phyloP scores from a whole-genome alignment of 2,888 invertebrate genomes.

The Brenthis ino region DNA sequence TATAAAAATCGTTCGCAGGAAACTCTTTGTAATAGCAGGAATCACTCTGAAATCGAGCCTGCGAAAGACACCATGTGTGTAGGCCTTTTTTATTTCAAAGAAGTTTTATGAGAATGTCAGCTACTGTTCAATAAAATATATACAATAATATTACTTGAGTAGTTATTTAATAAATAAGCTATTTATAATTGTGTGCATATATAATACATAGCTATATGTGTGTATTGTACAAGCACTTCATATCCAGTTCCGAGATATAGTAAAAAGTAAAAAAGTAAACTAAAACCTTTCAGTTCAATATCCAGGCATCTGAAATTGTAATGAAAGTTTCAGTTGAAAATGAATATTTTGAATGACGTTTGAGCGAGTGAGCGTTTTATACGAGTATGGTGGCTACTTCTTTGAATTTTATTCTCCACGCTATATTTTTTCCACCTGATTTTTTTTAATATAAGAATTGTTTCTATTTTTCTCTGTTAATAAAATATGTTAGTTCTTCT shows the following conservation, averaged over 20 bases:
- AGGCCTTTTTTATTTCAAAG: too few species aligned
- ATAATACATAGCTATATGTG: background rate
- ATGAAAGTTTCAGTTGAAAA: slow-evolving; percentile 2
- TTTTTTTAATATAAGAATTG: too few species aligned
- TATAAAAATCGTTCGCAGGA: too few species aligned
- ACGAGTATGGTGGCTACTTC: background rate
- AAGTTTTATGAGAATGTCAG: too few species aligned
- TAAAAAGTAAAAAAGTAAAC: slow-evolving; percentile 12
- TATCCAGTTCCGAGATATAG: background rate
- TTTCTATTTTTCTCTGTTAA: too few species aligned
- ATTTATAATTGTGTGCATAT: background rate
- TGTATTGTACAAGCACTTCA: background rate
- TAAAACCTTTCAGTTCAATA: slow-evolving; percentile 1
- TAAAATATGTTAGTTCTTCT: too few species aligned
- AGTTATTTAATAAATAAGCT: too few species aligned
- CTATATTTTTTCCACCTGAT: background rate
- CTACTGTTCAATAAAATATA: too few species aligned
- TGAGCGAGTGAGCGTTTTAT: background rate
- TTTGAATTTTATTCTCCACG: background rate
- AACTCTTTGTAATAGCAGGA: too few species aligned
- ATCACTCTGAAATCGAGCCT: too few species aligned
- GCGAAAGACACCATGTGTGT: too few species aligned
- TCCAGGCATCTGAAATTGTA: slow-evolving; percentile 11
- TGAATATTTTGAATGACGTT: background rate
- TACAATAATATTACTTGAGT: too few species aligned